A percentile compares a stretch with the other conserved stretches of the same genome.
Conservation (phyloP, 2,888 invertebrate species). For the Lycophotia porphyrea region DNA sequence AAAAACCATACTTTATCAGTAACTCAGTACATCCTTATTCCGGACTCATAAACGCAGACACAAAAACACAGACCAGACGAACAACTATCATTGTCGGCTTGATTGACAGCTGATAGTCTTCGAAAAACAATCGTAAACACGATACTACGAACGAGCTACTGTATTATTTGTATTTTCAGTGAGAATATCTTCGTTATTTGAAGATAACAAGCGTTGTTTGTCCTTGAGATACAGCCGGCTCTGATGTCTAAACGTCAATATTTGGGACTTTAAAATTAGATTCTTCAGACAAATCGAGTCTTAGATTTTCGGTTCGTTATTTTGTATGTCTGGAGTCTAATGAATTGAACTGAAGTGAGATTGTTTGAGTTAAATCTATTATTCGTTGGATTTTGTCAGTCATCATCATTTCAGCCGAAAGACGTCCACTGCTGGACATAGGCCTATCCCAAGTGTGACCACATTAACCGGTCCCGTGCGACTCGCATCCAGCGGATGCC, state of each 20-base stretch:
- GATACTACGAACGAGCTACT: constrained; percentile 28
- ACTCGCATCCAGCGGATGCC: no score
- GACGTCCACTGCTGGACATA: no score
- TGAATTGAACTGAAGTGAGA: not conserved
- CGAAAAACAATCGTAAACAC: constrained; percentile 45
- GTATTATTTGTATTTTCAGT: constrained; percentile 22
- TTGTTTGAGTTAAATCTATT: not conserved
- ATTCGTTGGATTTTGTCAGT: not conserved
- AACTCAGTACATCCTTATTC: not conserved
- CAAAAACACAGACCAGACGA: not conserved
- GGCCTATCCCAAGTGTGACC: no score
- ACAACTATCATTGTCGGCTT: constrained; percentile 19
- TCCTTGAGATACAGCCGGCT: constrained; percentile 20
- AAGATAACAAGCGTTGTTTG: constrained; percentile 37
- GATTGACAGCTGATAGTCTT: constrained; percentile 50
- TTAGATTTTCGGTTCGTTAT: constrained; percentile 6
- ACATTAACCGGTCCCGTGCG: no score
- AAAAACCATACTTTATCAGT: not conserved
- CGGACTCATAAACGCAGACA: constrained; percentile 20
- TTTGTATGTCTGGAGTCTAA: constrained; percentile 6
- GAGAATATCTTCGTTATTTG: constrained; percentile 14
- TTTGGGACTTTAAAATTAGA: constrained; percentile 35
- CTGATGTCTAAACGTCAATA: constrained; percentile 25
- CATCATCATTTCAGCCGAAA: no score
- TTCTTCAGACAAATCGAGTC: constrained; percentile 17